Percentiles rank a stretch among this genome's conserved stretches.
Evolutionary conservation across 2,888 invertebrate genomes (phyloP).

Genomic region (Volucella zonaria): DNA sequence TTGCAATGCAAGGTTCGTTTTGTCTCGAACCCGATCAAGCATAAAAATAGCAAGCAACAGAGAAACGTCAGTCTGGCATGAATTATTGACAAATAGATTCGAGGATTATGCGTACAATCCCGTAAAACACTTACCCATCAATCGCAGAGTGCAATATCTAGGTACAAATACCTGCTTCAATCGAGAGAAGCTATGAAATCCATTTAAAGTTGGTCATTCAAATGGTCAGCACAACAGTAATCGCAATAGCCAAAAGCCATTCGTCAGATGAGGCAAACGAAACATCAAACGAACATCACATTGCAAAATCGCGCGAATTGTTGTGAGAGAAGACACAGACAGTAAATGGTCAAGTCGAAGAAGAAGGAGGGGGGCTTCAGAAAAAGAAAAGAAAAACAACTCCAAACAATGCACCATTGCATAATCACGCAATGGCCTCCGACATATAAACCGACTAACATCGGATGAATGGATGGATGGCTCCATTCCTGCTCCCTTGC

Average conservation of each 20-base stretch:
- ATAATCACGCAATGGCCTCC: constrained; percentile 74
- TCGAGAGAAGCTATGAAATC: constrained; percentile 36
- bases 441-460: constrained; percentile 73
- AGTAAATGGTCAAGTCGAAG: too few relatives aligned
- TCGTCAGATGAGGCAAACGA: constrained; percentile 67
- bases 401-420: constrained; percentile 71
- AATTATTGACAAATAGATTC: constrained; percentile 67
- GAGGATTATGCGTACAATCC: constrained; percentile 54
- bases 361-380: not conserved
- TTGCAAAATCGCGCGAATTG: constrained; percentile 65
- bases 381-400: constrained; percentile 15
- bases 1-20: constrained; percentile 25
- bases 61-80: constrained; percentile 51
- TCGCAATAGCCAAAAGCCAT: constrained; percentile 12
- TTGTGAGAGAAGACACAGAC: constrained; percentile 27
- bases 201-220: constrained; percentile 64
- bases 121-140: constrained; percentile 35
- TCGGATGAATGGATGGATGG: constrained; percentile 71
- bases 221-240: constrained; percentile 27
- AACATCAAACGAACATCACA: constrained; percentile 63
- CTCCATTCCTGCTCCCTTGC: constrained; percentile 34
- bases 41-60: constrained; percentile 55
- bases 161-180: not conserved
- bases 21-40: constrained; percentile 52
- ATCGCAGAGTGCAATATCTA: constrained; percentile 34